Base-by-base conservation (phyloP, 2,113 vertebrate genomes). In the Sorex araneus region DNA sequence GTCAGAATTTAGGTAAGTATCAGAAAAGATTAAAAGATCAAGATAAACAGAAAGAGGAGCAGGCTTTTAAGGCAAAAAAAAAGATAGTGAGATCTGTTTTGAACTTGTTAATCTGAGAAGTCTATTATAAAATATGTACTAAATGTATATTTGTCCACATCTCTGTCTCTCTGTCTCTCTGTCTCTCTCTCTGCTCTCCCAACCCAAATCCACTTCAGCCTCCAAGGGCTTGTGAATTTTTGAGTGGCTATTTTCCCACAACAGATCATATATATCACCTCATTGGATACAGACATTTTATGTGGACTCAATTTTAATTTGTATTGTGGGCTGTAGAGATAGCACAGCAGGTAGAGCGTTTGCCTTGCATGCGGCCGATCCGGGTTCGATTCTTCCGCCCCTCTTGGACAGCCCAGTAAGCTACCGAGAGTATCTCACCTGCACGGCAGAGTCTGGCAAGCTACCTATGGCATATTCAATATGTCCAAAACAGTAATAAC, bases 41-140 rank as follows among this genome's bases (percentile, higher is more conserved):
- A 94, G 25, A 27, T 28, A 81, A 66, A 79, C 23, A 83, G 18
- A 93, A n/a, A 91, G 63, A 87, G 50, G 6, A 64, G 40, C 16
- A 71, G 16, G 25, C 6, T 54, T 40, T 54, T 54, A 54, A 10
- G 12, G 3, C 21, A 80, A 16, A 36, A 36, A 50, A 87, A 79
- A 63, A 76, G 30, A 45, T 9, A n/a, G 19, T 87, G 21, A 70
- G 3, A 34, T 79, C 45, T 78, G 43, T 64, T 91, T 87, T 70
- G 43, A 50, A 84, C 30, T 40, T 36, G 45, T 47, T 82, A 69
- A 10, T 73, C 36, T 82, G 18, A 82, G 40, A 6, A 74, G 13
- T 85, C 36, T 78, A 28, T n/a, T 74, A 82, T 47, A 84, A 71
- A 92, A 79, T 47, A 27, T 75, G 3, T 43, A 40, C 43, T 19